Conservation (phyloP, 2,113 vertebrate genomes). For the Colius striatus region DNA sequence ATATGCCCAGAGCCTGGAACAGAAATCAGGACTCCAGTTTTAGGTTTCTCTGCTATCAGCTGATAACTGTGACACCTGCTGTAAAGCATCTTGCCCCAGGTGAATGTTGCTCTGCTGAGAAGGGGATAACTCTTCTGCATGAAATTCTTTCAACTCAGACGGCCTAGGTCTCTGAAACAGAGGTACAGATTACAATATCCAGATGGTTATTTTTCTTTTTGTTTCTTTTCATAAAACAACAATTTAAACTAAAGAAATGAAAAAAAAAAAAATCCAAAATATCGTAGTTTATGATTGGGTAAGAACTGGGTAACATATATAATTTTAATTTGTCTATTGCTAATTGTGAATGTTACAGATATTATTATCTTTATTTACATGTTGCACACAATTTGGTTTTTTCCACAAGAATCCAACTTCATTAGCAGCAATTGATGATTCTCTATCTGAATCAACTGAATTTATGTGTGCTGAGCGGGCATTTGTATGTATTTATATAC, state of each 20-base stretch:
- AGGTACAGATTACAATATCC: neutral
- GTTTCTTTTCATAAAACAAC: neutral
- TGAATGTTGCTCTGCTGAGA: neutral
- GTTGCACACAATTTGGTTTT: neutral
- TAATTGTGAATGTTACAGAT: neutral
- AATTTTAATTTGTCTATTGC: neutral
- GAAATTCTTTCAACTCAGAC: neutral
- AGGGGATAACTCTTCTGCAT: neutral
- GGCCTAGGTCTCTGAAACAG: neutral
- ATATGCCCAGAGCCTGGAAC: neutral
- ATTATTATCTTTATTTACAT: neutral
- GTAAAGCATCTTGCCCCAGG: neutral
- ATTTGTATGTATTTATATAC: neutral
- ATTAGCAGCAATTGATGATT: neutral
- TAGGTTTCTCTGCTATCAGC: conserved; percentile 16
- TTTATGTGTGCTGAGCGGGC: neutral
- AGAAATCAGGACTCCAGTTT: conserved; percentile 17
- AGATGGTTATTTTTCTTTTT: neutral
- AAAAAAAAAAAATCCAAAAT: neutral
- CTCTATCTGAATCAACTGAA: neutral
- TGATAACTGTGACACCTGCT: neutral
- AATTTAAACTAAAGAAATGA: neutral
- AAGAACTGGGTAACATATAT: neutral
- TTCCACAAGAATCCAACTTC: neutral
- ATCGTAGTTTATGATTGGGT: neutral